Conservation (phyloP, 1,140 invertebrate species). For the Pachypsylla venusta region DNA sequence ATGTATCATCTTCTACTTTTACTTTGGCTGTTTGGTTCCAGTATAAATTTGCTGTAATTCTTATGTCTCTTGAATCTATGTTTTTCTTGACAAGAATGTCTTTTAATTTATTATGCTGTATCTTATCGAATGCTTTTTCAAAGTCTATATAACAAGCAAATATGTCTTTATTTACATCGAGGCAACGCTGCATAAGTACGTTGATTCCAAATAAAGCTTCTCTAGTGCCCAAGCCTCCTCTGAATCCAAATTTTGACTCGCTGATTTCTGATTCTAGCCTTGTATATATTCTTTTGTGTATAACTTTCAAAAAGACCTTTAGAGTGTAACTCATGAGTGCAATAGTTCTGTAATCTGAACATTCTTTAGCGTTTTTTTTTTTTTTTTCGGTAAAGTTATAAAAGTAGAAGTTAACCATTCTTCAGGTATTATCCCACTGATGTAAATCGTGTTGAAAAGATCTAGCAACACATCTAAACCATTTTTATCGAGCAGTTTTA, state of each 20-base stretch:
- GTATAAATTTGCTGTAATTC: slow-evolving; percentile 6
- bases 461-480: slow-evolving; percentile 8
- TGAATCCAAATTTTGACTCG: slow-evolving; percentile 22
- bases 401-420: slow-evolving; percentile 17
- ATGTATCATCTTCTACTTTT: slow-evolving; percentile 13
- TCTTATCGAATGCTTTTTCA: background rate
- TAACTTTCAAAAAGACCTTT: slow-evolving; percentile 13
- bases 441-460: slow-evolving; percentile 17
- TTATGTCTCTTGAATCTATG: slow-evolving; percentile 9
- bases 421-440: slow-evolving; percentile 14
- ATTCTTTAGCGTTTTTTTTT: slow-evolving; percentile 9
- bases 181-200: slow-evolving; percentile 19
- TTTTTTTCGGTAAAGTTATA: slow-evolving; percentile 12
- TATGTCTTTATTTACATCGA: slow-evolving; percentile 19
- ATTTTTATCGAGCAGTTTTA: slow-evolving; percentile 16
- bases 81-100: background rate
- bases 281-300: slow-evolving; percentile 8
- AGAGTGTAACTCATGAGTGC: slow-evolving; percentile 11
- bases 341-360: slow-evolving; percentile 15
- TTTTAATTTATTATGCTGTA: slow-evolving; percentile 19
- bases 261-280: slow-evolving; percentile 11
- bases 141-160: slow-evolving; percentile 15
- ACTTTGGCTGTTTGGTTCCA: slow-evolving; percentile 15
- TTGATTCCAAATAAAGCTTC: slow-evolving; percentile 22
- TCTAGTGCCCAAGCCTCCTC: slow-evolving; percentile 19